These are phyloP conservation scores for Brachypteracias leptosomus DNA, from an alignment of 2,113 vertebrate species.

Conservation along the genomic window DNA sequence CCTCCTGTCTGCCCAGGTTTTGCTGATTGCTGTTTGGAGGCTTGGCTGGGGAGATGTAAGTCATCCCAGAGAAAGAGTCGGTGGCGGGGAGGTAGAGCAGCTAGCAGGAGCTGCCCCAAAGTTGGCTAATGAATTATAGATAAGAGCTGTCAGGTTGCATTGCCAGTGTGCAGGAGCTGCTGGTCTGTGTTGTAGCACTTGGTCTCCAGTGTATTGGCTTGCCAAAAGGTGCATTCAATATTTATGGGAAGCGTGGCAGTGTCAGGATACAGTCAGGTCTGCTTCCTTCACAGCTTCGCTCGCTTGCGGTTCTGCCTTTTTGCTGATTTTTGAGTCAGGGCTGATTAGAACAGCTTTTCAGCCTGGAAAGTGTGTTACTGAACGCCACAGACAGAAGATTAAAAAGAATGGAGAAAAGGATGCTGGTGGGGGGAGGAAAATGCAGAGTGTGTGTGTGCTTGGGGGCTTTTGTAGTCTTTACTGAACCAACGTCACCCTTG, in stretches of 20 bases:
- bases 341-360: neutral
- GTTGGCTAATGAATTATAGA: conserved; percentile 71
- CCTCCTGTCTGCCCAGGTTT: neutral
- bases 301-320: neutral
- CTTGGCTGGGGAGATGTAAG: neutral
- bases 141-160: conserved; percentile 58
- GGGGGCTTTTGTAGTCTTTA: neutral
- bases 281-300: neutral
- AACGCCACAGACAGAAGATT: neutral
- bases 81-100: conserved; percentile 33
- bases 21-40: conserved; percentile 19
- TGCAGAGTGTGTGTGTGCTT: neutral
- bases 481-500: neutral
- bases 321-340: neutral
- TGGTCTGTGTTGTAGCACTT: neutral
- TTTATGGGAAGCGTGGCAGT: conserved; percentile 28
- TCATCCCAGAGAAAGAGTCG: neutral
- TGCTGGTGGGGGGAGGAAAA: neutral
- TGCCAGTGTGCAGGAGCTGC: neutral
- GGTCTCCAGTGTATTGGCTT: neutral
- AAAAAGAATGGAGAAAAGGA: neutral
- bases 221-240: conserved; percentile 50
- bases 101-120: conserved; percentile 55
- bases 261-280: neutral
- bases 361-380: neutral